Conservation (phyloP, 1,140 invertebrate genomes). For the Chelonus insularis region DNA sequence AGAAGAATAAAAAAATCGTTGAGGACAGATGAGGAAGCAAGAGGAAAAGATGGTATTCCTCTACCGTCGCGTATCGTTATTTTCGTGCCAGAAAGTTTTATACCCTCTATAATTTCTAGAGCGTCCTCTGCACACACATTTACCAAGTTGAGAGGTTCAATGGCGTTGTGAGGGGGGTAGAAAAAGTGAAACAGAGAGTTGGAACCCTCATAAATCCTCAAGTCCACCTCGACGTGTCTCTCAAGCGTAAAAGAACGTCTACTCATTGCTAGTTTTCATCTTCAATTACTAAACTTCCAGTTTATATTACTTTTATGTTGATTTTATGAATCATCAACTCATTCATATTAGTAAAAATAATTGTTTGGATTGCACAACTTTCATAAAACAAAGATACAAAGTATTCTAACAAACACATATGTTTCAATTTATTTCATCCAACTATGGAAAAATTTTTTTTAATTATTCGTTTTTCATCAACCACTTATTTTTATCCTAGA, state of each 20-base stretch:
- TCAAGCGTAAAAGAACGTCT: slow-evolving; percentile 20
- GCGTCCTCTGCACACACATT: slow-evolving; percentile 15
- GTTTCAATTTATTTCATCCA: too few relatives aligned
- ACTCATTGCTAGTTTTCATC: slow-evolving; percentile 8
- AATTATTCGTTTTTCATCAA: too few relatives aligned
- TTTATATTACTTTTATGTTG: slow-evolving; percentile 1
- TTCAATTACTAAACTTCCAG: neutral
- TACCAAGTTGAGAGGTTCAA: neutral
- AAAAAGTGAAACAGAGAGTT: slow-evolving; percentile 18
- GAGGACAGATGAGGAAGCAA: slow-evolving; percentile 13
- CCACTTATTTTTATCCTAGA: too few relatives aligned
- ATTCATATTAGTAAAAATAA: neutral
- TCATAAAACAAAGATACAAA: too few relatives aligned
- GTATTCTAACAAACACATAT: too few relatives aligned
- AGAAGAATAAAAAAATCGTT: neutral
- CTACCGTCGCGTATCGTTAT: slow-evolving; percentile 17
- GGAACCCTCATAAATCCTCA: slow-evolving; percentile 9
- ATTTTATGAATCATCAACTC: neutral
- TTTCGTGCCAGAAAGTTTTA: slow-evolving; percentile 20
- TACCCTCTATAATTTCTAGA: slow-evolving; percentile 20
- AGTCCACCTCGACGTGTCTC: slow-evolving; percentile 13
- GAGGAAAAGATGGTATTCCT: slow-evolving; percentile 16
- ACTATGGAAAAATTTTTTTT: too few relatives aligned
- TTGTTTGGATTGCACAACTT: neutral
- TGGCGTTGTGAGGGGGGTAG: neutral